Conservation (phyloP, 2,888 invertebrate species). For the Deilephila porcellus region DNA sequence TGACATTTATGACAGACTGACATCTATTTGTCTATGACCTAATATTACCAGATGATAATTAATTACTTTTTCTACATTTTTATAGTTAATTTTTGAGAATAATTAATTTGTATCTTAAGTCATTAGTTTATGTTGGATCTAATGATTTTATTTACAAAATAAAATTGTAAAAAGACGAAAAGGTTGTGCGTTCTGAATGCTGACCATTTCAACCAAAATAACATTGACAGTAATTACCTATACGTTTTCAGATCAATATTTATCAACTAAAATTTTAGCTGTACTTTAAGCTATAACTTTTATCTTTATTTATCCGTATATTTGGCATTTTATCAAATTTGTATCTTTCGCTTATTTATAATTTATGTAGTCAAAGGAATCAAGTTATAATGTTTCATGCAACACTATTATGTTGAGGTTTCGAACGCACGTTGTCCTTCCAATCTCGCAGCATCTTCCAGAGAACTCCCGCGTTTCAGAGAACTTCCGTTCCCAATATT, state of each 20-base stretch:
- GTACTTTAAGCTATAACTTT: background rate
- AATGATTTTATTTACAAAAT: too few species aligned
- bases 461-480: constrained; percentile 28
- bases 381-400: background rate
- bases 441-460: constrained; percentile 29
- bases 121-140: too few species aligned
- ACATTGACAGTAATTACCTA: too few species aligned
- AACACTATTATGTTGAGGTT: background rate
- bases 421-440: constrained; percentile 16
- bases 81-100: background rate
- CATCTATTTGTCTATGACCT: constrained; percentile 3
- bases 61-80: background rate
- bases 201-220: too few species aligned
- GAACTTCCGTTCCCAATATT: constrained; percentile 45
- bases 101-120: background rate
- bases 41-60: background rate
- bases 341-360: background rate
- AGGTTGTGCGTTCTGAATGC: background rate
- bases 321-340: background rate
- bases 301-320: background rate
- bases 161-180: too few species aligned
- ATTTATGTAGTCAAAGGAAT: background rate
- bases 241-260: too few species aligned
- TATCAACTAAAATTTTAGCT: too few species aligned
- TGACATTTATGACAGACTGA: constrained; percentile 24